Evolutionary conservation across 2,797 vertebrate genomes (phyloP).

Genomic region (Enteromius trimaculatus): DNA sequence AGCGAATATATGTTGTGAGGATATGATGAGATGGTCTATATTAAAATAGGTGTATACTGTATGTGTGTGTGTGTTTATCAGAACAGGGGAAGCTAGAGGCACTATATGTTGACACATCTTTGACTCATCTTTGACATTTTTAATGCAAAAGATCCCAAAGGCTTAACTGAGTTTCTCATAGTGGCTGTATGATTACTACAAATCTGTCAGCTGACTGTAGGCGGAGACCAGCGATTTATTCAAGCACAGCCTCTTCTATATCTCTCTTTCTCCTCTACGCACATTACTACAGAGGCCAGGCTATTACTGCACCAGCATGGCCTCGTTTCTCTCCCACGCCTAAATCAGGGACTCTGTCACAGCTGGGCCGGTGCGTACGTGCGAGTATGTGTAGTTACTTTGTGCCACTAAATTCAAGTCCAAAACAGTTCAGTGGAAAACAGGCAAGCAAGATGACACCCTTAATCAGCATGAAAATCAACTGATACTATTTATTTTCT

Average conservation of each 20-base stretch:
- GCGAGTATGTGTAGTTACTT: conserved; percentile 23
- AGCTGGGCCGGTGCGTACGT: conserved; percentile 52
- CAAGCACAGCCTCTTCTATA: conserved; percentile 38
- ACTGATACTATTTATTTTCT: background rate
- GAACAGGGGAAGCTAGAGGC: conserved; percentile 1
- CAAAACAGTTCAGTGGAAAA: conserved; percentile 12
- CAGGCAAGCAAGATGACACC: background rate
- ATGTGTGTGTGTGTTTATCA: conserved; percentile 13
- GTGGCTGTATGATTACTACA: conserved; percentile 54
- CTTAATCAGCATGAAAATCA: conserved; percentile 8
- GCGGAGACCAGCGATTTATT: conserved; percentile 44
- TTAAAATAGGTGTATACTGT: conserved; percentile 28
- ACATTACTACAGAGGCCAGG: conserved; percentile 58
- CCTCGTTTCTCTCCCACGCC: conserved; percentile 60
- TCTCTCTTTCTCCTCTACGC: conserved; percentile 38
- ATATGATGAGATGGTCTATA: conserved; percentile 32
- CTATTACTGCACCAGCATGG: conserved; percentile 63
- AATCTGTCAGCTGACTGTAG: conserved; percentile 55
- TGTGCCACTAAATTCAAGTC: conserved; percentile 12
- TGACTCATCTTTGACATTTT: conserved; percentile 13
- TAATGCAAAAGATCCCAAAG: conserved; percentile 30
- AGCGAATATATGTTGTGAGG: conserved; percentile 27
- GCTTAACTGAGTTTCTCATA: conserved; percentile 52
- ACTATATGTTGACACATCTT: background rate
- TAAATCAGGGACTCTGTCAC: conserved; percentile 55